Base-by-base conservation (phyloP, 2,113 vertebrate genomes). In the Garra rufa region DNA sequence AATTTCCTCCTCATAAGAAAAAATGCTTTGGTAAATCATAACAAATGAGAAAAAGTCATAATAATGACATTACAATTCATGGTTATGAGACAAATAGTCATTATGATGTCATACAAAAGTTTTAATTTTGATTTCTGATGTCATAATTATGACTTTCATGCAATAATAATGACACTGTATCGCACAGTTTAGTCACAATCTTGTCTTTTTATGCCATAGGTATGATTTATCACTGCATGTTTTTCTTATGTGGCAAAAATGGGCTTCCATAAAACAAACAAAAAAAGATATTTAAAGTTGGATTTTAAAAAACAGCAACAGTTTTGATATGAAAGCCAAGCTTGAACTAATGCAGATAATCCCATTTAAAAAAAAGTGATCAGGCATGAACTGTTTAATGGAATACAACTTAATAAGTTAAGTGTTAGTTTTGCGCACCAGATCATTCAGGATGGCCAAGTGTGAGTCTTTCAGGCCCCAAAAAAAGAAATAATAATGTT, bases 401-500 rank as follows among this genome's bases (percentile, higher is more conserved):
- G 10, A 46, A 63, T 48, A 9, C 43, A 50, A 30, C 26, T 30
- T 46, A 57, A 55, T 55, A 46, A 30, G 44, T 50, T 46, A 67
- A 21, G 9, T 4, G 38, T 79, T 43, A 78, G 55, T 28, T 80
- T 34, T 67, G 59, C 17, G 43, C 41, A 13, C 41, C 9, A 46
- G 41, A 48, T 61, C 55, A 78, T 24, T 79, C 55, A 63, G 76
- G 28, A 14, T 24, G 14, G 19, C 34, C 44, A 55, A 43, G 8
- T 67, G 24, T 38, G 28, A 24, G 57, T 26, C 34, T 85, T 67
- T 81, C 55, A 55, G 70, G 50, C 78, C 79, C 44, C 11, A 11
- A 34, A 73, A 34, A 73, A n/a, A 75, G 30, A n/a, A 48, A 48
- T 21, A 44, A 71, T 19, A 44, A 44, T 44, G 6, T 67, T 48